Conservation (phyloP, 2,797 vertebrate genomes). For the Lateolabrax maculatus region DNA sequence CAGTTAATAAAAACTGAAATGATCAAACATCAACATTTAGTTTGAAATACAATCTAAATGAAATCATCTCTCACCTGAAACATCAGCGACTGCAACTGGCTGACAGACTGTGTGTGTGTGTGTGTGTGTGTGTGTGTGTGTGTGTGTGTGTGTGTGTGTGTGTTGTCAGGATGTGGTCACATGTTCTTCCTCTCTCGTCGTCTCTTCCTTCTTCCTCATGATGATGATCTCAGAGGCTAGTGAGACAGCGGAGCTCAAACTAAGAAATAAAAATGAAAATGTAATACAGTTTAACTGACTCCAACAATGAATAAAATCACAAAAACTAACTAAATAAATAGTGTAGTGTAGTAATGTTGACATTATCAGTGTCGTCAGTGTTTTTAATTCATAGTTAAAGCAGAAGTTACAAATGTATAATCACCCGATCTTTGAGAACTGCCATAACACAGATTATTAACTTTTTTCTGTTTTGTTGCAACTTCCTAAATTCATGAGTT, state of each 20-base stretch:
- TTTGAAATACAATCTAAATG: not conserved
- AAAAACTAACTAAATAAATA: not conserved
- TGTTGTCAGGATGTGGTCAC: constrained; percentile 87
- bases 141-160: constrained; percentile 44
- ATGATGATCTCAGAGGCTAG: constrained; percentile 29
- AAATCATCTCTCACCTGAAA: constrained; percentile 59
- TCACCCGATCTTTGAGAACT: not conserved
- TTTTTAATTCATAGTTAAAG: no score
- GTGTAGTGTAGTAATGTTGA: no score
- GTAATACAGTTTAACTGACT: no score
- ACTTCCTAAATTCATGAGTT: not conserved
- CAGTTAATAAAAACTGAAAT: no score
- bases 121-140: constrained; percentile 29
- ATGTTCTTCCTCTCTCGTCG: constrained; percentile 71
- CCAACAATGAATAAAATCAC: not conserved
- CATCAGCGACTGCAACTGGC: constrained; percentile 40
- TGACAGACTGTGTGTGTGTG: constrained; percentile 7
- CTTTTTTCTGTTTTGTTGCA: not conserved
- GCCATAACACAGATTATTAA: not conserved
- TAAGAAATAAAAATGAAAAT: not conserved
- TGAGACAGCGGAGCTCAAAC: not conserved
- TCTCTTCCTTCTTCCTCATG: constrained; percentile 72
- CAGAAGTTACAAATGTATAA: not conserved
- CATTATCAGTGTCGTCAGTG: no score
- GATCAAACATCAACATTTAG: not conserved